Evolutionary conservation across 2,888 invertebrate species (phyloP), one percentile per base, ranked within the genome.

Genomic region (Drosophila borborema): DNA sequence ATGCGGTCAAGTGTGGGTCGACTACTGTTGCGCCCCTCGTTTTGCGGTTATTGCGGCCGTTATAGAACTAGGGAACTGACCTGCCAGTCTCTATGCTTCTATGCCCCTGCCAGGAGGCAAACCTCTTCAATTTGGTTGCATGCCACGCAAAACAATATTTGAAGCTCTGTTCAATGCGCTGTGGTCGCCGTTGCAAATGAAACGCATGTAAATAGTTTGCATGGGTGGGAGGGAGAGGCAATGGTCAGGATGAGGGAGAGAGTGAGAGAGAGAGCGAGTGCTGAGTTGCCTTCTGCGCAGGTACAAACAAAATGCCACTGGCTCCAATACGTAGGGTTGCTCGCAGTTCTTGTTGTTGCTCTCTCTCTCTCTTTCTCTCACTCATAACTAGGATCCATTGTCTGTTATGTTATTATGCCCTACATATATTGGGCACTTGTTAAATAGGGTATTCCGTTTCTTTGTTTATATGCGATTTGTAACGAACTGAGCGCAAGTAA

Each of bases 261-360:
- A 34, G 31, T 0, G 28, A 6, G 28, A 23, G 23, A 23, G 23
- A 23, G n/a, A 41, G 41, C 1, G 53, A 5, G 2, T 38, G 0
- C 2, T 38, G 10, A 10, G 10, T 3, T 10, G 48, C n/a, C 64
- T 58, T 76, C 36, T 87, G 86, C 86, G 86, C 86, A 86, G 84
- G 84, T 86, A 86, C 86, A 86, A 86, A 86, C 86, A 86, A 86
- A 86, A 70, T 85, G 48, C 51, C 48, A 54, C 40, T 36, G 46
- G 18, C 63, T 64, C 41, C 58, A 41, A 64, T 38, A 9, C 20
- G 31, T 31, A 43, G 67, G 75, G 69, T 69, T 69, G 72, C 41
- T 51, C 28, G 68, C 20, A 55, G 38, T 14, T 20, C n/a, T 64
- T 54, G 43, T 41, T 59, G 58, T 61, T 59, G 45, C 16, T 18